Base-by-base conservation (phyloP, 2,113 vertebrate species). In the Toxotes chatareus region DNA sequence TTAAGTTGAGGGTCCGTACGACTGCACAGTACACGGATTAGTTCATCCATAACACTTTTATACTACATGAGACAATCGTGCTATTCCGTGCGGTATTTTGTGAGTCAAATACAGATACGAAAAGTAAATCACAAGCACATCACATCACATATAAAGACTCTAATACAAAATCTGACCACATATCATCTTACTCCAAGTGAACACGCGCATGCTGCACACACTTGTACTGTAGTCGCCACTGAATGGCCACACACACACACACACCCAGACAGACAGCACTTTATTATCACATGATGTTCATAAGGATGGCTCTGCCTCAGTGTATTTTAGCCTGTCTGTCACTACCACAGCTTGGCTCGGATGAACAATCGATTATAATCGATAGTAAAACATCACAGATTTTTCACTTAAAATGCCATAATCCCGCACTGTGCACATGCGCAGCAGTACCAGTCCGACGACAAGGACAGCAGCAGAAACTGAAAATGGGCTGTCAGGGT, bases 261-360 rank as follows among this genome's bases (percentile, higher is more conserved):
- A 90, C 85, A 86, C 74, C 76, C 73, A 84, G 76, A 69, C 59
- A 73, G 67, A 83, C 73, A 80, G 57, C 79, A 76, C 71, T 89
- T 80, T 67, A 79, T 75, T 55, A 85, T 88, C 82, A 89, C 80
- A 86, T 79, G 84, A 87, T 56, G 84, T 76, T 91, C 83, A 76
- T 44, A 81, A 80, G 55, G 72, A 83, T 51, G 57, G 31, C 59
- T 81, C 73, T 83, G 81, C 61, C 78, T 78, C 64, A 70, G 85
- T 42, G 64, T 38, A 79, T 86, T 73, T 57, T 49, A 55, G 77
- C 85, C 68, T 78, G 62, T 5, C 61, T 66, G 62, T 57, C 19
- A 31, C 70, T 38, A 61, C 60, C 46, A 32, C 63, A 82, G 68
- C 47, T 79, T n/a, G 16, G 38, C 75, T 76, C 3, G 1, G 51